Evolutionary conservation across 53 echinoderm and acorn worm species (phyloP).

Genomic region (Actinopyga echinites): DNA sequence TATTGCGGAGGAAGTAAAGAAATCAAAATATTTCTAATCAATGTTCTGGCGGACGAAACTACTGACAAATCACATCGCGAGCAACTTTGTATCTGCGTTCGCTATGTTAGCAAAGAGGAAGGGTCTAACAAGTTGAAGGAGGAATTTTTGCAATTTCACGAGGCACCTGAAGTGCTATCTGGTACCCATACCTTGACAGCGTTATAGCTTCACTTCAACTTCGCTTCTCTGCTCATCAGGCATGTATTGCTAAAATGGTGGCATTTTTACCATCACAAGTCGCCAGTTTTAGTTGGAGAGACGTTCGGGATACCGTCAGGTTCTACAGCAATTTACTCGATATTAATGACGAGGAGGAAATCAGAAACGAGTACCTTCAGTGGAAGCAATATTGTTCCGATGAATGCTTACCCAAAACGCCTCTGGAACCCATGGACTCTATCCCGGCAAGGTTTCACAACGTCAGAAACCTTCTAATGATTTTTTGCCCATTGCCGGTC

Average conservation of each 20-base stretch:
- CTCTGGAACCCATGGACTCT: not conserved
- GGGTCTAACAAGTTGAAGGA: no score
- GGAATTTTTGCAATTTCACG: no score
- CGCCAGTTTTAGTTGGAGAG: not conserved
- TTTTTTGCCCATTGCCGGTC: no score
- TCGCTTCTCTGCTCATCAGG: slow-evolving; percentile 5
- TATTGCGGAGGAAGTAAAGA: not conserved
- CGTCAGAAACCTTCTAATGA: no score
- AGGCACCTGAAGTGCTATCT: no score
- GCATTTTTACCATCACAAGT: slow-evolving; percentile 10
- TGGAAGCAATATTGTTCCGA: slow-evolving; percentile 7
- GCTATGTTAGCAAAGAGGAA: no score
- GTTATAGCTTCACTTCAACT: not conserved
- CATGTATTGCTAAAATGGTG: not conserved
- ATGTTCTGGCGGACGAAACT: not conserved
- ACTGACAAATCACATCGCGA: not conserved
- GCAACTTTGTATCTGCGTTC: not conserved
- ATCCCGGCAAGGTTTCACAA: no score
- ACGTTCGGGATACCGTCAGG: slow-evolving; percentile 2
- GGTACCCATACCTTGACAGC: slow-evolving; percentile 1
- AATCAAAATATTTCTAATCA: not conserved
- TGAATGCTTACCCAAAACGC: not conserved
- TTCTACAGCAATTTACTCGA: not conserved
- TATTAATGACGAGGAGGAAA: not conserved
- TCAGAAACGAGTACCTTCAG: slow-evolving; percentile 2